Evolutionary conservation across 2,888 invertebrate genomes (phyloP).

Genomic region (Glaucopsyche alexis): DNA sequence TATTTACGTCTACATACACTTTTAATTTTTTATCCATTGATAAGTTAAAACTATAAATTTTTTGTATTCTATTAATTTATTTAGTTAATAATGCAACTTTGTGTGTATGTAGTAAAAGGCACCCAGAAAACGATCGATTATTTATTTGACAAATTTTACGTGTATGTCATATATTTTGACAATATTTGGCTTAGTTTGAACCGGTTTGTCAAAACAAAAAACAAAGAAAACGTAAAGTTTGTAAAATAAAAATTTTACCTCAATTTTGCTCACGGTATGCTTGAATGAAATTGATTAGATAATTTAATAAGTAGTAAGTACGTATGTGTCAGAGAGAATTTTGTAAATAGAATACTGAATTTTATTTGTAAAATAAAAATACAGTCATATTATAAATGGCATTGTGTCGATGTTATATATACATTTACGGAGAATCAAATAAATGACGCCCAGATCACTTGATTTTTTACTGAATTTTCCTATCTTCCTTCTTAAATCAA

Average conservation of each 20-base stretch:
- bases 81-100: slow-evolving; percentile 10
- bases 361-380: slow-evolving; percentile 74
- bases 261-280: slow-evolving; percentile 57
- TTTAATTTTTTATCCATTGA: not conserved
- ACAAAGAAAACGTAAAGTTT: no score
- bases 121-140: no score
- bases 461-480: slow-evolving; percentile 17
- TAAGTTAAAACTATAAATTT: not conserved
- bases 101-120: slow-evolving; percentile 1
- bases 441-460: slow-evolving; percentile 59
- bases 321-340: slow-evolving; percentile 53
- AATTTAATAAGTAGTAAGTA: slow-evolving; percentile 39
- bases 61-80: slow-evolving; percentile 6
- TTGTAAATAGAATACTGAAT: slow-evolving; percentile 68
- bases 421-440: slow-evolving; percentile 71
- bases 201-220: no score
- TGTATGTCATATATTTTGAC: no score
- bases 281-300: slow-evolving; percentile 42
- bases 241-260: slow-evolving; percentile 38
- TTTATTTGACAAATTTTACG: no score
- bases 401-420: slow-evolving; percentile 78
- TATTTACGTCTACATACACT: not conserved
- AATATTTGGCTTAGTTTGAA: no score
- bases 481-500: not conserved
- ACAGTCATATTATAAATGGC: slow-evolving; percentile 66